Conservation (phyloP, 2,113 vertebrate species). For the Trematocara macrostoma region DNA sequence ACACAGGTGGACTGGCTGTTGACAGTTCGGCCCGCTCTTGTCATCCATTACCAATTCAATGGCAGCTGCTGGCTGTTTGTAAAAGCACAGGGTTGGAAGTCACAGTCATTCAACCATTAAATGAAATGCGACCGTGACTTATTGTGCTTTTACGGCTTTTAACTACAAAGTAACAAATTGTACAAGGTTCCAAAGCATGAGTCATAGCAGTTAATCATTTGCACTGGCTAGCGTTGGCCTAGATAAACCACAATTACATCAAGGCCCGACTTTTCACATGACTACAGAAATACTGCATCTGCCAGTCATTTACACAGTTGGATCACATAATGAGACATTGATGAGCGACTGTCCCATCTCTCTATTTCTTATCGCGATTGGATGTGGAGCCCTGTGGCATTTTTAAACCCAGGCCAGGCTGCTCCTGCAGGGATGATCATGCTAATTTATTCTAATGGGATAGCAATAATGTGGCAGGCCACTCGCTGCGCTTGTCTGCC, state of each 20-base stretch:
- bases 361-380: constrained; percentile 8
- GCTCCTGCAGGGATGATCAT: constrained; percentile 17
- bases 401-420: constrained; percentile 14
- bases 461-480: constrained; percentile 50
- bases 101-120: constrained; percentile 19
- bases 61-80: background rate
- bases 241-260: constrained; percentile 3
- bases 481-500: constrained; percentile 42
- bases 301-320: background rate
- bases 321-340: constrained; percentile 40
- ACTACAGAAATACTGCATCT: background rate
- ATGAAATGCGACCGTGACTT: constrained; percentile 14
- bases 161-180: constrained; percentile 31
- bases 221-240: background rate
- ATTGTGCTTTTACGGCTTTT: constrained; percentile 32
- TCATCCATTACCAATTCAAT: background rate
- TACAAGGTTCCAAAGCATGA: constrained; percentile 1
- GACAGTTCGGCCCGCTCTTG: background rate
- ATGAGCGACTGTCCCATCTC: constrained; percentile 29
- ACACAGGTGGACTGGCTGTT: background rate
- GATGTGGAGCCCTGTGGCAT: constrained; percentile 8
- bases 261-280: background rate
- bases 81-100: constrained; percentile 7
- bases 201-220: constrained; percentile 37
- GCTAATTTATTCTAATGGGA: constrained; percentile 62